These are phyloP conservation scores for Periophthalmus magnuspinnatus DNA, from an alignment of 2,797 vertebrate genomes.

Conservation along the genomic window DNA sequence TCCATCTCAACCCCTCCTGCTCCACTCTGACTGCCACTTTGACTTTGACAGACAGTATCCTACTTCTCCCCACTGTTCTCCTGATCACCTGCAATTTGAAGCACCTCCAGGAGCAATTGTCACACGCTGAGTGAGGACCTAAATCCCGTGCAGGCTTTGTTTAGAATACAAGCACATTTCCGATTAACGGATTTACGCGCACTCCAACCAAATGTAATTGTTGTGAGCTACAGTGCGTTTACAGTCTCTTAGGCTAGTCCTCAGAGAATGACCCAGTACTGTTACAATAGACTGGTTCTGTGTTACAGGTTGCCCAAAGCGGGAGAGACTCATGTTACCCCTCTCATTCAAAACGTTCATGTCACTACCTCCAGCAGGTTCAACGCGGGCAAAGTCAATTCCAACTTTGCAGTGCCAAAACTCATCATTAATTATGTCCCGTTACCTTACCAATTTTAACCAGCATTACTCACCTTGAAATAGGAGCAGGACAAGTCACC, in stretches of 20 bases:
- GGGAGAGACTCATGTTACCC: not conserved
- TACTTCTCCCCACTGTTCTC: slow-evolving; percentile 33
- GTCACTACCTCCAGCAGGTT: slow-evolving; percentile 9
- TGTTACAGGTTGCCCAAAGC: slow-evolving; percentile 40
- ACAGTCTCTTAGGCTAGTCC: slow-evolving; percentile 8
- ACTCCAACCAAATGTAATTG: slow-evolving; percentile 18
- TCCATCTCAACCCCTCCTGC: slow-evolving; percentile 42
- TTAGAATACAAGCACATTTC: slow-evolving; percentile 15
- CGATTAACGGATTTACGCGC: slow-evolving; percentile 26
- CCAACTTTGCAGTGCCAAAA: slow-evolving; percentile 44
- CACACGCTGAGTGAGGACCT: slow-evolving; percentile 23
- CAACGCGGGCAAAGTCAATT: slow-evolving; percentile 40
- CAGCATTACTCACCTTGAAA: slow-evolving; percentile 68
- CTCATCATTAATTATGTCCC: slow-evolving; percentile 13
- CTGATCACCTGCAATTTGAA: slow-evolving; percentile 33
- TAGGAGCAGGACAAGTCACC: slow-evolving; percentile 50
- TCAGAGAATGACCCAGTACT: slow-evolving; percentile 33
- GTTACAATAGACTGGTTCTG: not conserved
- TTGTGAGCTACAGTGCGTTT: slow-evolving; percentile 25
- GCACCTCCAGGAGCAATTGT: slow-evolving; percentile 22
- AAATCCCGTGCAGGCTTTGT: slow-evolving; percentile 21
- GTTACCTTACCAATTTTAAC: too few relatives aligned
- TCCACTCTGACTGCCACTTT: slow-evolving; percentile 34
- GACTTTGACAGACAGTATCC: slow-evolving; percentile 35
- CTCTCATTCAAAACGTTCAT: not conserved